Evolutionary conservation across 2,797 vertebrate genomes (phyloP), one percentile per base, ranked within the genome.

Genomic region (Halcyon chelicuti): DNA sequence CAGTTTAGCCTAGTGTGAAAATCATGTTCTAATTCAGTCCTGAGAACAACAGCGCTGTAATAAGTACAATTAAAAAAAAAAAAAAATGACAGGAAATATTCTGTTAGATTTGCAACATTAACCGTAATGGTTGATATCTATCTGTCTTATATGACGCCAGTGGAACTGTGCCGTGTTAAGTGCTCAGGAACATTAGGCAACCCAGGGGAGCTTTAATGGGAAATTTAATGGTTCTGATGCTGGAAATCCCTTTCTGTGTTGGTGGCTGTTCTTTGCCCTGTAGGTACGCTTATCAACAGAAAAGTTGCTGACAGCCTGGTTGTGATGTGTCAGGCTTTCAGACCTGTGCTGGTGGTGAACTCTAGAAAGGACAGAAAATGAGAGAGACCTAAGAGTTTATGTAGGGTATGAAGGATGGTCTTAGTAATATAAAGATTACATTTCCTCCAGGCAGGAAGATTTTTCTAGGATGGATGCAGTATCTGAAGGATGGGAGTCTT

Each of bases 41-140:
- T 83, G 85, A 94, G 66, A 92, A 51, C 51, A 94, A 66, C 22
- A 90, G 31, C 1, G 1, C 66, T 88, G 62, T 70, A 88, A 75
- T 76, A 90, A 94, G 67, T 70, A 70, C 55, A 93, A 89, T 76
- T 63, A 3, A 71, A 62, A 81, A 71, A 51, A 51, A 25, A 25
- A 44, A 46, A 47, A 5, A 33, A 49, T 7, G 20, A 12, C 57
- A 70, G 84, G 60, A 96, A 93, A 86, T 67, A 70, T 47, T 86
- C 65, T 90, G 66, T 88, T 86, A 81, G 76, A 75, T 92, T 84
- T 93, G 86, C 92, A 96, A 66, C 92, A 86, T 94, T 96, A 96
- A 72, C 58, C 65, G 14, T 54, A 83, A 66, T 62, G 60, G 62
- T 54, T 5, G 15, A 81, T 86, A 88, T 14, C 10, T 72, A 67